Conservation (phyloP, 2,888 invertebrate genomes). For the Ectemnius lituratus region DNA sequence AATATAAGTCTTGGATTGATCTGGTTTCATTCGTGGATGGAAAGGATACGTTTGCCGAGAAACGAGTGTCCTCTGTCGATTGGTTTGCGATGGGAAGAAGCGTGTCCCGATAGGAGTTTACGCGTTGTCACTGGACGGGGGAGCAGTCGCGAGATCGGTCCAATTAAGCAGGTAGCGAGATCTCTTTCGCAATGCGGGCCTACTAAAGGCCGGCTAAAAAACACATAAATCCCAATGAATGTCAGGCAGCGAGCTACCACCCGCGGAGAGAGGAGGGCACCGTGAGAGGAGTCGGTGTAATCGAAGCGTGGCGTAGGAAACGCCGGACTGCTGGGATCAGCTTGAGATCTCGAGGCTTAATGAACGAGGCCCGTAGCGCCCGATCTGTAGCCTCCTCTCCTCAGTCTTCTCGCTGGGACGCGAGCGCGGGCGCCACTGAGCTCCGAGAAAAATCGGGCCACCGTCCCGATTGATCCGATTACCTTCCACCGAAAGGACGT, state of each 20-base stretch:
- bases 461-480: slow-evolving; percentile 47
- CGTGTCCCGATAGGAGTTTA: no score
- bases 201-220: slow-evolving; percentile 28
- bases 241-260: slow-evolving; percentile 35
- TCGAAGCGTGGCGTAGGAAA: background rate
- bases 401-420: slow-evolving; percentile 5
- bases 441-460: slow-evolving; percentile 44
- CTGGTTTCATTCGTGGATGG: no score
- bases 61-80: no score
- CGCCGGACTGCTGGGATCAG: slow-evolving; percentile 7
- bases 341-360: slow-evolving; percentile 35
- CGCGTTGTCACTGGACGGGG: background rate
- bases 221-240: slow-evolving; percentile 52
- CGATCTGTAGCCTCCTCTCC: slow-evolving; percentile 10
- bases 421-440: no score
- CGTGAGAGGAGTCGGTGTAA: slow-evolving; percentile 20
- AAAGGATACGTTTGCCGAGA: no score
- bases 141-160: slow-evolving; percentile 7
- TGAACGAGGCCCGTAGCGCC: slow-evolving; percentile 26
- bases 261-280: slow-evolving; percentile 30
- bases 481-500: slow-evolving; percentile 45
- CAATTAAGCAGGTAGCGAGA: slow-evolving; percentile 43
- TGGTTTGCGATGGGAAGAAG: no score
- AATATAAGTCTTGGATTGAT: no score
- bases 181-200: slow-evolving; percentile 41